Conservation (phyloP, 2,113 vertebrate species). For the Mesitornis unicolor region DNA sequence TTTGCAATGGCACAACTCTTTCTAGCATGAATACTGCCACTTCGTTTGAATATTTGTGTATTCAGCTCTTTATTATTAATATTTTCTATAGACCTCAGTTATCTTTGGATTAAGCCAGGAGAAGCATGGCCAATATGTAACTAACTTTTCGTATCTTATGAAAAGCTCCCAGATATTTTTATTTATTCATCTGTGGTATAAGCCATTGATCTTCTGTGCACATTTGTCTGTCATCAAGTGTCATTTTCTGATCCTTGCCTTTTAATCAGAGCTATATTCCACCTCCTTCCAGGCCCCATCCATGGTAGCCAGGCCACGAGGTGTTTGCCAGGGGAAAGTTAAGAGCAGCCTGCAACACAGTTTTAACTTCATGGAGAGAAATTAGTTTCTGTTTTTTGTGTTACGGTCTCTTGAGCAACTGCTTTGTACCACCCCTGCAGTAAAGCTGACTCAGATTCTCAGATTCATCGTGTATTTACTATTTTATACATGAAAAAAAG, state of each 20-base stretch:
- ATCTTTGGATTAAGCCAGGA: neutral
- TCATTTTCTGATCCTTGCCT: neutral
- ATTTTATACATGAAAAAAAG: neutral
- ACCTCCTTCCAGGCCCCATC: neutral
- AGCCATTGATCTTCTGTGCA: neutral
- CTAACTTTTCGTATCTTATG: neutral
- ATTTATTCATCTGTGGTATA: neutral
- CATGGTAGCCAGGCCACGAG: neutral
- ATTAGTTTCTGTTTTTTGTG: neutral
- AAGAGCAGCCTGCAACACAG: neutral
- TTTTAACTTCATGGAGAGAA: neutral
- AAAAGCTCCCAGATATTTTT: neutral
- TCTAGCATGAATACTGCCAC: neutral
- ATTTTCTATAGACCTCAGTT: neutral
- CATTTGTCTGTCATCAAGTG: neutral
- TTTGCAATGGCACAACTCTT: neutral
- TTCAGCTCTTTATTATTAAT: neutral
- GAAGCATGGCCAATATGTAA: neutral
- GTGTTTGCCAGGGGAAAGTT: neutral
- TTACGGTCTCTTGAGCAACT: neutral
- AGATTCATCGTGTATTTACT: neutral
- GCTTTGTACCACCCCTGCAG: neutral
- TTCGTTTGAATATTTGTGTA: neutral
- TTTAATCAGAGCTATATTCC: neutral
- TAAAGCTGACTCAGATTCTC: neutral